Conservation (phyloP, 2,113 vertebrate genomes). For the Melozone crissalis region DNA sequence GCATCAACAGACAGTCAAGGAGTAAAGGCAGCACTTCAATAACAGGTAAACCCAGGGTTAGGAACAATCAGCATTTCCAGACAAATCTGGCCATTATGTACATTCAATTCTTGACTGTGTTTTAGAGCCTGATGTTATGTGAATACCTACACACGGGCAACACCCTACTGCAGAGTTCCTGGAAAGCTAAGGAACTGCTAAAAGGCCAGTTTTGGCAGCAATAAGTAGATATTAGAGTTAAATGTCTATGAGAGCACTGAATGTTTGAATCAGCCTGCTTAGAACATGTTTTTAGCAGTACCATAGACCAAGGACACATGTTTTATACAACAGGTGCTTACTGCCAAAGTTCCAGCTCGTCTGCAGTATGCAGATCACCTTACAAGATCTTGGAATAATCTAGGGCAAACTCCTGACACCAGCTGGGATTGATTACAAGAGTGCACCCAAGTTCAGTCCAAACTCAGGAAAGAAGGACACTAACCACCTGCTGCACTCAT, state of each 20-base stretch:
- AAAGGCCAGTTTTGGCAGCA: background rate
- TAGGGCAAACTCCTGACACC: background rate
- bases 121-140: background rate
- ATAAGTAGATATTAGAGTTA: background rate
- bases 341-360: background rate
- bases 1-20: background rate
- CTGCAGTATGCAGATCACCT: background rate
- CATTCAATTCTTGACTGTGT: background rate
- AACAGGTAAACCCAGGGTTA: background rate
- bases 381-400: background rate
- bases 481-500: background rate
- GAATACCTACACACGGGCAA: background rate
- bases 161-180: background rate
- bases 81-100: background rate
- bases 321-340: background rate
- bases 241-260: background rate
- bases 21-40: background rate
- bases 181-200: background rate
- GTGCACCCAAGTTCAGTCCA: background rate
- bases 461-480: background rate
- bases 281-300: background rate
- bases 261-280: background rate
- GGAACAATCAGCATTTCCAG: background rate
- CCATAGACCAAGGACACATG: background rate
- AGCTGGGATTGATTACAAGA: background rate